Base-by-base conservation (phyloP, 2,888 invertebrate genomes). In the Harpalus rufipes region DNA sequence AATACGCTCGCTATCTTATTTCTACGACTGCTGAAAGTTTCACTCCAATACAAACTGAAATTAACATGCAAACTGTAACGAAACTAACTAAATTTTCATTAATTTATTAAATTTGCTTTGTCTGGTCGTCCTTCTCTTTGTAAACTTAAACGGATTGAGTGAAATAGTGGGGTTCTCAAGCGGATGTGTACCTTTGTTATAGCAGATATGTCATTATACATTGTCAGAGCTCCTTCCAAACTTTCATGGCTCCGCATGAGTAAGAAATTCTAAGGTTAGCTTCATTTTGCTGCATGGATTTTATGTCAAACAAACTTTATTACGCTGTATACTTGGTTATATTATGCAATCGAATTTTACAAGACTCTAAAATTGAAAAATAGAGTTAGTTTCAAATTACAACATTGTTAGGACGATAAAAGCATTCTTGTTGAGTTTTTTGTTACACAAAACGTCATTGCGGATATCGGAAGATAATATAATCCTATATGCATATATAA, bases 41-140 rank as follows among this genome's bases (percentile, higher is more conserved):
- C 72, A 44, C 1, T 78, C 78, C 39, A 78, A 58, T 59, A 58
- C 58, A 78, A 76, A 76, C 56, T 76, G 56, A 76, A 78, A 78
- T 78, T 59, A 78, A 78, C 56, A 58, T 78, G 56, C 59, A 78
- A 78, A 58, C 32, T 78, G 44, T 32, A 58, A 58, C 44, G 56
- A 78, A 76, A 78, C 58, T 58, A 58, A 78, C 58, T 78, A 59
- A 78, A 78, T 78, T 78, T 78, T 32, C 78, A 78, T 78, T 76
- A 78, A 78, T 78, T 78, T 78, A 78, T 78, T 78, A 59, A 32
- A 58, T 78, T 78, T 78, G 59, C 78, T 74, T 74, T 44, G 72
- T 18, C 72, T 74, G 44, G 68, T 39, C 68, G 32, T 68, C 39
- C 32, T 74, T 18, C 72, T 74, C 44, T 44, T 44, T 74, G 44